Conservation (phyloP, 2,888 invertebrate species). For the Andrena chrysosceles region DNA sequence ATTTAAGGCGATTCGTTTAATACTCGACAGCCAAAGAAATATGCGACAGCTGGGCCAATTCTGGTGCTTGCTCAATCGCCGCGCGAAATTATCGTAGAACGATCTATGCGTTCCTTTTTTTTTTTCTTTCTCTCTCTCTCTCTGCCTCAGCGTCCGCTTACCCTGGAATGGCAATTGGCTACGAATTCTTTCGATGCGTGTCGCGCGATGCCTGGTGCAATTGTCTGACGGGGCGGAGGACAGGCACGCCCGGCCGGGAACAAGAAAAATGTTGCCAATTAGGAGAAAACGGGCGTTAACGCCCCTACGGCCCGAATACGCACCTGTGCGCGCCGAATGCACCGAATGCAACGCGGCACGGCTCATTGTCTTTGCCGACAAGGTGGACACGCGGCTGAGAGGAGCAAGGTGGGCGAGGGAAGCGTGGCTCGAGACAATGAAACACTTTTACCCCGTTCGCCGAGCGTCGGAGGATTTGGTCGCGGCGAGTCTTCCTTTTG, state of each 20-base stretch:
- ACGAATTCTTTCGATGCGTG: slow-evolving; percentile 53
- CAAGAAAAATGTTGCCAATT: slow-evolving; percentile 66
- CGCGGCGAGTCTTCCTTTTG: slow-evolving; percentile 8
- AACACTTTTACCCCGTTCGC: slow-evolving; percentile 31
- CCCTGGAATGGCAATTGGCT: slow-evolving; percentile 53
- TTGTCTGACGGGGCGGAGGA: slow-evolving; percentile 44
- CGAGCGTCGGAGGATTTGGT: slow-evolving; percentile 3
- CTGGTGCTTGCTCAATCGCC: slow-evolving; percentile 49
- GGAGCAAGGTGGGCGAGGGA: slow-evolving; percentile 10
- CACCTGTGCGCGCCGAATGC: slow-evolving; percentile 55
- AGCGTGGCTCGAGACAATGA: slow-evolving; percentile 47
- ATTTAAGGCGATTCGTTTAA: slow-evolving; percentile 58
- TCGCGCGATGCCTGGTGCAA: slow-evolving; percentile 49
- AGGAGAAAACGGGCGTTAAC: slow-evolving; percentile 56
- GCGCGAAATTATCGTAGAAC: slow-evolving; percentile 58
- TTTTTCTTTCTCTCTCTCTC: background rate
- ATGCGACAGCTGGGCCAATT: slow-evolving; percentile 40
- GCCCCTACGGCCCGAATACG: slow-evolving; percentile 54
- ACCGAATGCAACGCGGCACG: slow-evolving; percentile 36
- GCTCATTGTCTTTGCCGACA: slow-evolving; percentile 52
- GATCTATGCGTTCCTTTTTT: slow-evolving; percentile 52
- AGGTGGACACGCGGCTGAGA: slow-evolving; percentile 5
- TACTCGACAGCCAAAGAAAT: slow-evolving; percentile 55
- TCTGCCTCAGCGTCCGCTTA: background rate
- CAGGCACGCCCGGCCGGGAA: slow-evolving; percentile 25